Conservation (phyloP, 1,140 invertebrate species). For the Mylabris phalerata region DNA sequence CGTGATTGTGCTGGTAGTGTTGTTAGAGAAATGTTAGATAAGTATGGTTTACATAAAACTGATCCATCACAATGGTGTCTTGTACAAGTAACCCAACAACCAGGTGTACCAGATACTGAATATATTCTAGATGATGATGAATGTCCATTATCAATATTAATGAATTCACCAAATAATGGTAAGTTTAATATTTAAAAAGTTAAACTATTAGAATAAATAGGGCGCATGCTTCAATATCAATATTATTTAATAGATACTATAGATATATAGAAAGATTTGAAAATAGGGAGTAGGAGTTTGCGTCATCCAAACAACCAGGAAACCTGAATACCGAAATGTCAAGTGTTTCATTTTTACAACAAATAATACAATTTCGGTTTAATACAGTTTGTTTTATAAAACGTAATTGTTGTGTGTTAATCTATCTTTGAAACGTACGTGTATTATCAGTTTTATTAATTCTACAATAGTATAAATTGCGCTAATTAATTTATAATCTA, state of each 20-base stretch:
- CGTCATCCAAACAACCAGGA: too few species aligned
- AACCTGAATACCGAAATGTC: too few species aligned
- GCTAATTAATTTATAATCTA: not conserved
- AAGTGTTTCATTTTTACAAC: too few species aligned
- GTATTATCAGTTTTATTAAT: not conserved
- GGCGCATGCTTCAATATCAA: not conserved
- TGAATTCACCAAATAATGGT: constrained; percentile 78
- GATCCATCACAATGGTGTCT: constrained; percentile 90
- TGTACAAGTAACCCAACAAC: constrained; percentile 70
- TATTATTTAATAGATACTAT: not conserved
- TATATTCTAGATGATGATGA: constrained; percentile 96
- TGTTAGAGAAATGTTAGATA: constrained; percentile 92
- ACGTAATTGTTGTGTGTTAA: too few species aligned
- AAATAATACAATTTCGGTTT: too few species aligned
- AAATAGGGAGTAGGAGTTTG: too few species aligned
- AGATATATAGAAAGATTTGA: too few species aligned
- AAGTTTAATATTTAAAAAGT: constrained; percentile 36
- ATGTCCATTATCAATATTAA: constrained; percentile 90
- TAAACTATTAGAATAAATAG: too few species aligned
- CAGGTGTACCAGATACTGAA: constrained; percentile 54
- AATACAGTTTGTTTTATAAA: too few species aligned
- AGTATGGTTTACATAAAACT: constrained; percentile 86
- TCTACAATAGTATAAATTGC: not conserved
- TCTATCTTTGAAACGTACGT: too few species aligned
- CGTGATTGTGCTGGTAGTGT: constrained; percentile 87